phyloP scores from a whole-genome alignment of 2,888 invertebrate species.

The Drosophila paranaensis region DNA sequence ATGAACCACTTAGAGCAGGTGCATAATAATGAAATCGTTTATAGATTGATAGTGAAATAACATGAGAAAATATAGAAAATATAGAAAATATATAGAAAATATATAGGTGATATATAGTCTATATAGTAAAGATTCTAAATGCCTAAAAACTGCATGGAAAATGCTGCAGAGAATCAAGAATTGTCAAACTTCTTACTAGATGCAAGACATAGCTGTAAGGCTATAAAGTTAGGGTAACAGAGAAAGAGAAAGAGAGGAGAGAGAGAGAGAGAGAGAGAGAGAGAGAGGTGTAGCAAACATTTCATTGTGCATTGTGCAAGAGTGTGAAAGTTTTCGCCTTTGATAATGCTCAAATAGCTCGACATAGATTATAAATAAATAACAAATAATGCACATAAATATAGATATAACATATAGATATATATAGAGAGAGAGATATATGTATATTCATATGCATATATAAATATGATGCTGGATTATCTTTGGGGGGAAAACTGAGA shows the following conservation, averaged over 20 bases:
- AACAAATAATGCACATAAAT: conserved; percentile 9
- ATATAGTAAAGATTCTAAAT: neutral
- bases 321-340: conserved; percentile 66
- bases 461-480: conserved; percentile 25
- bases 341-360: conserved; percentile 5
- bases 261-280: neutral
- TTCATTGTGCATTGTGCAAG: conserved; percentile 54
- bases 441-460: neutral
- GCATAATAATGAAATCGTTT: too few relatives aligned
- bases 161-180: neutral
- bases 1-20: neutral
- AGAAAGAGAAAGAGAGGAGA: neutral
- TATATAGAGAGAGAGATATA: neutral
- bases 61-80: too few relatives aligned
- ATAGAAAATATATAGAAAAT: too few relatives aligned
- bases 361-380: conserved; percentile 19
- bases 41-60: too few relatives aligned
- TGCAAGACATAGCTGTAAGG: neutral
- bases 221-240: neutral
- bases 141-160: neutral
- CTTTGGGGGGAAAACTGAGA: conserved; percentile 8
- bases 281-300: conserved; percentile 5
- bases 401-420: conserved; percentile 4
- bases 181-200: neutral
- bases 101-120: neutral